These are phyloP conservation scores for Rhineura floridana DNA, from an alignment of 2,113 vertebrate species.

Conservation along the genomic window DNA sequence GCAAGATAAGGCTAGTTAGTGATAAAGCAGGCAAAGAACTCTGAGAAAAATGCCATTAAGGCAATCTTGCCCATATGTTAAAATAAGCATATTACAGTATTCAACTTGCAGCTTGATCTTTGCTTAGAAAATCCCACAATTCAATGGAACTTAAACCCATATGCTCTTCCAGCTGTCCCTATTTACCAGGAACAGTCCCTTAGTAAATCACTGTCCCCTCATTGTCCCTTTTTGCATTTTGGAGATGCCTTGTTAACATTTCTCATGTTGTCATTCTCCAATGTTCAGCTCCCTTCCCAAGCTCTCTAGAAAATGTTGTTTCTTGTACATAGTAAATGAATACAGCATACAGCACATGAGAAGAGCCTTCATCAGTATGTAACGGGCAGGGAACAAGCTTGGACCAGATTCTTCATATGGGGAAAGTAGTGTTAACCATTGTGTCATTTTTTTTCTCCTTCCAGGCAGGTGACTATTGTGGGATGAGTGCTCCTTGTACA, in stretches of 20 bases:
- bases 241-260: background rate
- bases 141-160: background rate
- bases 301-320: background rate
- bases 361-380: background rate
- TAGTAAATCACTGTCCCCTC: background rate
- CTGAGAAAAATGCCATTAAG: background rate
- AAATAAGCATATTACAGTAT: background rate
- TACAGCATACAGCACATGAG: background rate
- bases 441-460: background rate
- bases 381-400: background rate
- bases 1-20: slow-evolving; percentile 1
- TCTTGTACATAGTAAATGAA: background rate
- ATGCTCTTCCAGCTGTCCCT: background rate
- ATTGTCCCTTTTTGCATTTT: background rate
- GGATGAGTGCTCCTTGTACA: no score
- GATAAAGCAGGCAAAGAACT: background rate
- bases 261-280: background rate
- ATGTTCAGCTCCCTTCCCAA: background rate
- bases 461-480: no score
- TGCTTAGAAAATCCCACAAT: background rate
- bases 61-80: background rate
- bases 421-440: background rate
- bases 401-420: background rate
- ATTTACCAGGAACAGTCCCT: background rate
- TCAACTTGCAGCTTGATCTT: background rate